Conservation (phyloP, 2,113 vertebrate species). For the Lucifuga dentata region DNA sequence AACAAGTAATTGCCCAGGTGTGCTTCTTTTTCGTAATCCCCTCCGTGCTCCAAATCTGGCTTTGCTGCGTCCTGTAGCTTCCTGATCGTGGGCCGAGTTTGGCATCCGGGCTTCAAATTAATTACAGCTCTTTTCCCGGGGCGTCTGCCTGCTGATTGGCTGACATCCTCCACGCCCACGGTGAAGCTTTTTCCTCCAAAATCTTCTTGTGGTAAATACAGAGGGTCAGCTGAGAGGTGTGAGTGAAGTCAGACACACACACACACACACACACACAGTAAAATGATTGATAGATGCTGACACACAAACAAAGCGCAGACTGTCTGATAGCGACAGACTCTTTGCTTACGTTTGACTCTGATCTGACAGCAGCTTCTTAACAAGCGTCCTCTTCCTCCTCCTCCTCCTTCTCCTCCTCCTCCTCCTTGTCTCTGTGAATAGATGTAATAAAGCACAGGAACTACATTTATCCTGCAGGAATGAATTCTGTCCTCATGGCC, state of each 20-base stretch:
- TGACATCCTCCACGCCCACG: conserved; percentile 50
- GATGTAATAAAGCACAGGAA: conserved; percentile 57
- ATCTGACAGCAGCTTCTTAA: conserved; percentile 72
- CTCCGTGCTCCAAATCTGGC: conserved; percentile 16
- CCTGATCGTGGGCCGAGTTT: conserved; percentile 34
- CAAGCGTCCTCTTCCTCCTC: conserved; percentile 59
- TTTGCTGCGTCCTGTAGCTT: conserved; percentile 25
- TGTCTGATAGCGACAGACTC: conserved; percentile 22
- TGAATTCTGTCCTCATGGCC: conserved; percentile 54
- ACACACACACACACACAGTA: conserved; percentile 12
- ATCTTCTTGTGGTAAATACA: conserved; percentile 43
- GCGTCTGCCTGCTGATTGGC: conserved; percentile 35
- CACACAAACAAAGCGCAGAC: not conserved
- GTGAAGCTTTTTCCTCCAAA: conserved; percentile 26
- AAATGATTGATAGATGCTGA: conserved; percentile 19
- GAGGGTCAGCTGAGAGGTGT: conserved; percentile 37
- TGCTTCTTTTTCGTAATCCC: conserved; percentile 48
- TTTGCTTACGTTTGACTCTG: conserved; percentile 49
- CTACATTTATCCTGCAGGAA: conserved; percentile 63
- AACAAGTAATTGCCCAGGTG: conserved; percentile 69
- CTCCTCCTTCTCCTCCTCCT: conserved; percentile 59
- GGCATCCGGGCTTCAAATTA: conserved; percentile 53
- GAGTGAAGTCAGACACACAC: conserved; percentile 14
- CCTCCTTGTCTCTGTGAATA: conserved; percentile 53
- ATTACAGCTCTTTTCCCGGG: conserved; percentile 40